Evolutionary conservation across 1,140 invertebrate genomes (phyloP), one percentile per base, ranked within the genome.

Genomic region (Choristoneura fumiferana): DNA sequence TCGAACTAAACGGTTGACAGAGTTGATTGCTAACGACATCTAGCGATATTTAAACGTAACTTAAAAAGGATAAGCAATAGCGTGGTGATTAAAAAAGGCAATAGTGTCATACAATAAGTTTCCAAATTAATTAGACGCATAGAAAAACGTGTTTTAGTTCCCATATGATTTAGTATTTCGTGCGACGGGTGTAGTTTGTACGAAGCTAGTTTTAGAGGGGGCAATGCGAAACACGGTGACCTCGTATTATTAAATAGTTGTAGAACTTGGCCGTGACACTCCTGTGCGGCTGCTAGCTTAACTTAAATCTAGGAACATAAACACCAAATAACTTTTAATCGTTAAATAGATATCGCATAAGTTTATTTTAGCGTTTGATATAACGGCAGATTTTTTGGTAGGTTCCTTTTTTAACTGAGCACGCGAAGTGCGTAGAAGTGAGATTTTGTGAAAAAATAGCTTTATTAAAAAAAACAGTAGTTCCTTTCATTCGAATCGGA

Each of bases 311-410:
- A 81, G 69, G 71, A 75, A 81, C 65, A 69, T 81, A 70, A 81
- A 84, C 81, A 84, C 81, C 81, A 84, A 84, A 72, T 84, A 81
- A 76, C 67, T 66, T 75, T 78, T 70, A 70, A 70, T 60, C 60
- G 52, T 60, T 63, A 70, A 63, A 67, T 59, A 58, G 52, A 52
- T 63, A 70, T 60, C 58, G 22, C 58, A 63, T 58, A 54, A 62
- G 38, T 37, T 63, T 63, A 68, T 43, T 58, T 63, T 63, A 58
- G 61, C 38, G 36, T 63, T 63, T 63, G 52, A 63, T 63, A 63
- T 29, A 22, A 18, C 18, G 43, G 43, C 43, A 15, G 43, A 29
- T 22, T 29, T 29, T 33, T 49, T 22, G 43, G 43, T 49, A 29
- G 18, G 18, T 49, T 49, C 22, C 10, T 18, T 45, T 45, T 45